phyloP scores from a whole-genome alignment of 2,797 vertebrate genomes.

The Heterohyrax brucei region DNA sequence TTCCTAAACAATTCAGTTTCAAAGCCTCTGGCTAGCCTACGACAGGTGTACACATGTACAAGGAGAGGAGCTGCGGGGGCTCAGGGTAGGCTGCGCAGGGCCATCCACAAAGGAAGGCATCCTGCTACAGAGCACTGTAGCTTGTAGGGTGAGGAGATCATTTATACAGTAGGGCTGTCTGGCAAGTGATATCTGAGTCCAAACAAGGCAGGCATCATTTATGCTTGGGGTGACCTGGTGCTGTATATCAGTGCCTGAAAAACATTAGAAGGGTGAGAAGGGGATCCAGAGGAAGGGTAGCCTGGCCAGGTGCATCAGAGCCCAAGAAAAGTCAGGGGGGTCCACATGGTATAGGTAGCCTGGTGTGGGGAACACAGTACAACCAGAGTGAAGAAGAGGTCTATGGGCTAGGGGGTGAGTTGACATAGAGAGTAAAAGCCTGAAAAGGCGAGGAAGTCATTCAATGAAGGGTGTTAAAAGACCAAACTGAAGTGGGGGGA shows the following conservation, averaged over 20 bases:
- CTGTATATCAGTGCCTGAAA: neutral
- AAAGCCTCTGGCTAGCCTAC: neutral
- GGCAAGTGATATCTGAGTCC: neutral
- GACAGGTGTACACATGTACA: neutral
- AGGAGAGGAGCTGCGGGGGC: neutral
- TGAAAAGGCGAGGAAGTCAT: neutral
- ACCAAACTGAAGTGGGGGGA: neutral
- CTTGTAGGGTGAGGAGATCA: neutral
- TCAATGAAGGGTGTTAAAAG: neutral
- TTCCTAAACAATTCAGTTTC: slow-evolving; percentile 16
- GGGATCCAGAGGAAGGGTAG: neutral
- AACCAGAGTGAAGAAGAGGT: neutral
- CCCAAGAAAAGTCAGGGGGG: neutral
- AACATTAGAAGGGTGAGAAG: neutral
- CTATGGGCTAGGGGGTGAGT: neutral
- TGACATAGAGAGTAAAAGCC: neutral
- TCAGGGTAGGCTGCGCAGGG: neutral
- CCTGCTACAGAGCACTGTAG: neutral
- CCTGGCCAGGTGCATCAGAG: neutral
- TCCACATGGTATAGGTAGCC: neutral
- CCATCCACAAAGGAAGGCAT: neutral
- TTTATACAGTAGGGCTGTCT: neutral
- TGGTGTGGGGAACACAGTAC: neutral
- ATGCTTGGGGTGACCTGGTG: neutral
- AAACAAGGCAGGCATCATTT: slow-evolving; percentile 12